Percentiles rank a stretch among this genome's conserved stretches.
Conservation (phyloP, 2,797 vertebrate species). For the Chaetodon trifasciatus region DNA sequence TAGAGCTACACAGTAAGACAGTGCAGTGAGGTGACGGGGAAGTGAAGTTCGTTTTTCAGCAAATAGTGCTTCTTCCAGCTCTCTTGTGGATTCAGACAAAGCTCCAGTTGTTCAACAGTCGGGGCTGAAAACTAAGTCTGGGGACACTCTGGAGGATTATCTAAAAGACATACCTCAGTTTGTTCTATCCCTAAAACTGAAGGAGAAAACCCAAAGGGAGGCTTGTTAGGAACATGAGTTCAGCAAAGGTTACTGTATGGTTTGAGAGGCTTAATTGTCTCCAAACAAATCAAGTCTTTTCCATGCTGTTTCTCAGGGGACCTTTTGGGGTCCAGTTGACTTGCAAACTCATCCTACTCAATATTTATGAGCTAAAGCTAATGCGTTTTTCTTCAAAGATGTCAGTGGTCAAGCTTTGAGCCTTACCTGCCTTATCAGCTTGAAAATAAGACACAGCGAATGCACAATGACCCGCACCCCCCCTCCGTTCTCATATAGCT, state of each 20-base stretch:
- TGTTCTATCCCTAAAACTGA: constrained; percentile 2
- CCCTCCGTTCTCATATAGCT: not conserved
- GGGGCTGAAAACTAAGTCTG: constrained; percentile 32
- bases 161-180: not conserved
- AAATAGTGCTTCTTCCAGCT: constrained; percentile 26
- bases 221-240: constrained; percentile 15
- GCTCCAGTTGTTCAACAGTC: constrained; percentile 13
- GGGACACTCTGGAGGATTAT: constrained; percentile 40
- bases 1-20: not conserved
- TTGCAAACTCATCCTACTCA: not conserved
- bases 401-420: not conserved
- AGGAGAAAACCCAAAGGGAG: constrained; percentile 16
- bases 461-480: not conserved
- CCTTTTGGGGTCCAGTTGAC: not conserved
- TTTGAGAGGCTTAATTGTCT: constrained; percentile 1
- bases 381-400: not conserved
- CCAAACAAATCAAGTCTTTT: not conserved
- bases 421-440: not conserved
- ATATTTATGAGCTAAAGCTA: not conserved
- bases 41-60: constrained; percentile 9
- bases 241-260: not conserved
- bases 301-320: not conserved
- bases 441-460: not conserved
- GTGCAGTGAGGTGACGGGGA: constrained; percentile 6
- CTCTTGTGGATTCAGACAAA: constrained; percentile 32